Evolutionary conservation across 1,140 invertebrate species (phyloP).

Genomic region (Sinonovacula constricta): DNA sequence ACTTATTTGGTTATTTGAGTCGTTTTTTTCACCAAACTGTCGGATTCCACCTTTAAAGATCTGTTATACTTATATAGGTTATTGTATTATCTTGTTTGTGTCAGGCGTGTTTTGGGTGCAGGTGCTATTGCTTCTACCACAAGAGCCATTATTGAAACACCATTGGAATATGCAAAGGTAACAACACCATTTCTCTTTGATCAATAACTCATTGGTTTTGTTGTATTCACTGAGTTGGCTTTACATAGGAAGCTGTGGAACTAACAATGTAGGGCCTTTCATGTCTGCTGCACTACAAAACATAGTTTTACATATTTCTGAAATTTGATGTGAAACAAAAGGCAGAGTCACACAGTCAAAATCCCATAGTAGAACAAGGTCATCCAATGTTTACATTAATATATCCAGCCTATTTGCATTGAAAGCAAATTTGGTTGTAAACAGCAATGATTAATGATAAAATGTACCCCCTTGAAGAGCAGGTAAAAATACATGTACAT

Average conservation of each 20-base stretch:
- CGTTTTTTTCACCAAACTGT: background rate
- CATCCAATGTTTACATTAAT: no score
- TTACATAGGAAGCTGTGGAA: no score
- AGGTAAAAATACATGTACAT: no score
- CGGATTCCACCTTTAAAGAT: background rate
- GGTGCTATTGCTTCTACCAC: constrained; percentile 68
- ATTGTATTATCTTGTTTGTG: constrained; percentile 13
- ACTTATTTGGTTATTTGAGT: background rate
- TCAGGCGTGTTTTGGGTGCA: constrained; percentile 69
- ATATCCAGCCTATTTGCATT: no score
- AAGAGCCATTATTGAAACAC: constrained; percentile 74
- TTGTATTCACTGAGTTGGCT: background rate
- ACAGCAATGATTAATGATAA: no score
- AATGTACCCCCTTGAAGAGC: no score
- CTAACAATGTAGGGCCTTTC: no score
- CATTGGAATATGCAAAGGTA: constrained; percentile 76
- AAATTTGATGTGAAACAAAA: background rate
- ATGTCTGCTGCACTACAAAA: background rate
- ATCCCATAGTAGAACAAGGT: no score
- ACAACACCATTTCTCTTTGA: background rate
- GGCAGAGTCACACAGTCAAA: background rate
- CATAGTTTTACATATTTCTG: background rate
- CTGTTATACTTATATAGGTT: background rate
- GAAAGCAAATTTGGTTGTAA: no score
- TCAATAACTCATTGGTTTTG: background rate